Percentiles rank a stretch among this genome's conserved stretches.
Evolutionary conservation across 2,797 vertebrate species (phyloP).

Genomic region (Mus spretus): DNA sequence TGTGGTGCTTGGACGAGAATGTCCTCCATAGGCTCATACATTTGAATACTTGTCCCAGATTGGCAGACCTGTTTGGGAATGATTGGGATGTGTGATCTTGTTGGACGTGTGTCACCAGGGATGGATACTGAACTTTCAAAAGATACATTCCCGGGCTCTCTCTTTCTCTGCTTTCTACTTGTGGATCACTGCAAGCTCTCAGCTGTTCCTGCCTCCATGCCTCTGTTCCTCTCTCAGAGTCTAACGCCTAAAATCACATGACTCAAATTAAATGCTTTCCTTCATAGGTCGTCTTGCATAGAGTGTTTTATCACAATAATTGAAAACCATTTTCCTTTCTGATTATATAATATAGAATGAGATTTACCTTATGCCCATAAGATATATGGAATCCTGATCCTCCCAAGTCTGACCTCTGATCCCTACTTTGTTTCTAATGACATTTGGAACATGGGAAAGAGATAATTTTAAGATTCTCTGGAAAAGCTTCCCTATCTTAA

Average conservation of each 20-base stretch:
- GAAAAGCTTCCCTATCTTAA: slow-evolving; percentile 94
- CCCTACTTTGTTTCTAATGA: background rate
- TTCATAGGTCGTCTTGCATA: background rate
- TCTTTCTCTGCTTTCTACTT: background rate
- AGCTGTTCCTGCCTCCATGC: background rate
- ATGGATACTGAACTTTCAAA: background rate
- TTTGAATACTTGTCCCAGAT: background rate
- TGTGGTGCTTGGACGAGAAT: no score
- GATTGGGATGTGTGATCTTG: background rate
- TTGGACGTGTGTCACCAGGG: background rate
- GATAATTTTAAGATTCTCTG: slow-evolving; percentile 85
- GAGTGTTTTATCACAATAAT: background rate
- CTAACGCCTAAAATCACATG: background rate
- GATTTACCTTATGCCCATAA: background rate
- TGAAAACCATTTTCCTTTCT: background rate
- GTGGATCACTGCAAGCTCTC: no score
- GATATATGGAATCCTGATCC: background rate
- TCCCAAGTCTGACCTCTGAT: background rate
- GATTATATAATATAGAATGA: background rate
- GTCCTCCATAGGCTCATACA: background rate
- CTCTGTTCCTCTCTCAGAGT: background rate
- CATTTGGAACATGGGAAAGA: background rate
- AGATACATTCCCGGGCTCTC: background rate
- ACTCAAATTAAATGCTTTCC: background rate
- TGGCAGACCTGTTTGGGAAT: background rate